These are phyloP conservation scores for Motacilla tschutschensis DNA, from an alignment of 2,113 vertebrate species.

Conservation along the genomic window DNA sequence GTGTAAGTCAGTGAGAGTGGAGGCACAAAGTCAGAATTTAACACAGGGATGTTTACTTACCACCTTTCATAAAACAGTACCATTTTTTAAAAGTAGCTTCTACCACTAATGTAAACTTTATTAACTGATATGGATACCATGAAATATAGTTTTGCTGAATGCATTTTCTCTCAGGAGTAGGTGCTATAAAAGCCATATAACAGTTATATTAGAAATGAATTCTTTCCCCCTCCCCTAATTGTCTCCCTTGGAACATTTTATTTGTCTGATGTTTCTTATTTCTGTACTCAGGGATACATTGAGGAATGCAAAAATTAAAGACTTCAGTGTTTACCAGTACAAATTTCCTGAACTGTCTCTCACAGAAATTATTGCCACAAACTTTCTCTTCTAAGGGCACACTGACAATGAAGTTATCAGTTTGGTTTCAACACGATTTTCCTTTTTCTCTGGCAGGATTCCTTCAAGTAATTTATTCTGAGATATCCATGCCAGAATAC, in stretches of 20 bases:
- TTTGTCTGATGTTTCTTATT: neutral
- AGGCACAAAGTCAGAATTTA: neutral
- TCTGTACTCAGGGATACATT: neutral
- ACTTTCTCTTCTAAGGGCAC: neutral
- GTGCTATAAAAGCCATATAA: neutral
- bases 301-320: constrained; percentile 23
- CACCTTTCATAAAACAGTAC: neutral
- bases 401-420: neutral
- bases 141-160: neutral
- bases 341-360: constrained; percentile 11
- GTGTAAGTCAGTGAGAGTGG: neutral
- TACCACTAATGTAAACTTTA: neutral
- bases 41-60: neutral
- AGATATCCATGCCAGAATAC: neutral
- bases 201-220: neutral
- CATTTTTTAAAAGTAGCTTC: neutral
- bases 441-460: constrained; percentile 9
- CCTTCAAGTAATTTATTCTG: neutral
- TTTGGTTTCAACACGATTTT: constrained; percentile 8
- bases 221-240: neutral
- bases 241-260: neutral
- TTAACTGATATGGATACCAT: neutral
- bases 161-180: neutral
- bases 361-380: constrained; percentile 2
- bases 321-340: neutral